These are phyloP conservation scores for Epinephelus cyanopodus DNA, from an alignment of 2,113 vertebrate species.

Conservation along the genomic window DNA sequence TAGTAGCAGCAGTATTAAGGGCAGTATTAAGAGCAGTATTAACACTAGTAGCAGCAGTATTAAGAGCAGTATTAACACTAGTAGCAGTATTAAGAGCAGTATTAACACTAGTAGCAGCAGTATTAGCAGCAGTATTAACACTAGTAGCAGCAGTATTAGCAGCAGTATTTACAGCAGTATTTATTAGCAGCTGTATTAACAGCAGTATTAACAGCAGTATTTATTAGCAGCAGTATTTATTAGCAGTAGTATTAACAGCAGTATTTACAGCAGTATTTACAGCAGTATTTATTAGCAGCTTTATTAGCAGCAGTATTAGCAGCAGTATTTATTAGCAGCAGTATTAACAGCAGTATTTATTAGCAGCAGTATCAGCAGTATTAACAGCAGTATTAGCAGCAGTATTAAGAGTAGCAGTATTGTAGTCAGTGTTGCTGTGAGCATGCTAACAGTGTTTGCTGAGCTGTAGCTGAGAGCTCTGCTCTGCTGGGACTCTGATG, in stretches of 20 bases:
- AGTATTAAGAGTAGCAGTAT: not conserved
- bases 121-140: not conserved
- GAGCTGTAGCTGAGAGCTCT: constrained; percentile 24
- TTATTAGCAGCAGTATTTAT: not conserved
- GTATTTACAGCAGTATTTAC: too few relatives aligned
- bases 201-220: not conserved
- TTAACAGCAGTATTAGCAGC: too few relatives aligned
- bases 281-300: not conserved
- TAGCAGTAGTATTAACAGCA: not conserved
- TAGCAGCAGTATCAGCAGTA: not conserved
- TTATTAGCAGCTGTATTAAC: not conserved
- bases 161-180: too few relatives aligned
- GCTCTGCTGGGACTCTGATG: constrained; percentile 54
- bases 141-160: not conserved
- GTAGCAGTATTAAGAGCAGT: not conserved
- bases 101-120: too few relatives aligned
- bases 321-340: not conserved
- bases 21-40: not conserved
- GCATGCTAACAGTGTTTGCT: not conserved
- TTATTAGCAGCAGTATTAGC: too few relatives aligned
- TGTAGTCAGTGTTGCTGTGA: not conserved
- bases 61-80: not conserved
- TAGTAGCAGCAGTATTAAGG: not conserved
- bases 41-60: too few relatives aligned
- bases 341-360: not conserved